Percentiles rank a stretch among this genome's conserved stretches.
Conservation (phyloP, 2,888 invertebrate species). For the Chrysomela aeneicollis region DNA sequence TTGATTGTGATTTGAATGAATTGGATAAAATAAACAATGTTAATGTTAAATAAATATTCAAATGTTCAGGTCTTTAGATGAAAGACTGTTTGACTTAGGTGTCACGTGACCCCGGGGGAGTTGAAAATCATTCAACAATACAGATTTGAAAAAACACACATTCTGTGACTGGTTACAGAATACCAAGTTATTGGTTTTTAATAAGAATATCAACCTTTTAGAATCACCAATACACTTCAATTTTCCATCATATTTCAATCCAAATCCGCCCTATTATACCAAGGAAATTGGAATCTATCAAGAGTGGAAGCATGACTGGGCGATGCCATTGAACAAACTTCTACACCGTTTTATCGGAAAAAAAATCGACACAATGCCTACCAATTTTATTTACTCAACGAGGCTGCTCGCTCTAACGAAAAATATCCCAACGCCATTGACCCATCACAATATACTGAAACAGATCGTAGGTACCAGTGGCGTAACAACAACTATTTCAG, state of each 20-base stretch:
- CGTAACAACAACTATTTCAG: background rate
- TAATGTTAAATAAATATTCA: no score
- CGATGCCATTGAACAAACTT: constrained; percentile 1
- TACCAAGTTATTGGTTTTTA: background rate
- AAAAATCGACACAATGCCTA: constrained; percentile 16
- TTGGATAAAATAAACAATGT: no score
- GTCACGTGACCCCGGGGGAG: no score
- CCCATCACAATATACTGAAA: constrained; percentile 16
- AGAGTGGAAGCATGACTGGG: constrained; percentile 15
- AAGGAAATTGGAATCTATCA: background rate
- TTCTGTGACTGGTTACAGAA: no score
- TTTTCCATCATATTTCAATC: constrained; percentile 7
- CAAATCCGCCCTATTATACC: background rate
- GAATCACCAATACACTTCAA: background rate
- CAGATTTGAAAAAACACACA: no score
- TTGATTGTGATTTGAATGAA: no score
- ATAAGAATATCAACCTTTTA: background rate
- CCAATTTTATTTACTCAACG: constrained; percentile 19
- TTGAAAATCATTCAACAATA: no score
- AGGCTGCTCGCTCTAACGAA: background rate
- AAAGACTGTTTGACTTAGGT: no score
- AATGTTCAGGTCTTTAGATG: no score
- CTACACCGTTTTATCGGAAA: background rate
- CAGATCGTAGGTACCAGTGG: constrained; percentile 4
- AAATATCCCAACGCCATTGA: constrained; percentile 13